A percentile compares a stretch with the other conserved stretches of the same genome.
Evolutionary conservation across 2,113 vertebrate species (phyloP).

Genomic region (Neodontobutis hainanensis): DNA sequence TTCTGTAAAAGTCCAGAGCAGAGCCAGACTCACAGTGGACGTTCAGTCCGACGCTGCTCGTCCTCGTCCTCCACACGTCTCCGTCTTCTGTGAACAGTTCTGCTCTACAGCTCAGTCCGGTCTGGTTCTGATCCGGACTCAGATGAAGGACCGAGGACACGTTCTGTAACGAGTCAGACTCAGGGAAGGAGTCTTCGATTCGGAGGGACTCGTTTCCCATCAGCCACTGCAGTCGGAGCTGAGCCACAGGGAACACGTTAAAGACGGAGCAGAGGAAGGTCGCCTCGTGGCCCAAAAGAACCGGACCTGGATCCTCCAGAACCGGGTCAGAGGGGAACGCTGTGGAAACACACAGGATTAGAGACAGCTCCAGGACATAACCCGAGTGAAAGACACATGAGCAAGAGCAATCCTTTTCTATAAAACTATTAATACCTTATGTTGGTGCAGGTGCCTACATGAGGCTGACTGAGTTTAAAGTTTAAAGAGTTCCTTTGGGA

Average conservation of each 20-base stretch:
- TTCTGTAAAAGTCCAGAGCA: too few relatives aligned
- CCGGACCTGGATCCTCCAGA: conserved; percentile 22
- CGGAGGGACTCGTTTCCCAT: conserved; percentile 14
- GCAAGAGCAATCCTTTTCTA: too few relatives aligned
- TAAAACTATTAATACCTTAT: too few relatives aligned
- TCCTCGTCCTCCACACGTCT: conserved; percentile 24
- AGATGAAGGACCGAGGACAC: conserved; percentile 21
- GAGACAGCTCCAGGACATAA: not conserved
- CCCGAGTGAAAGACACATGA: too few relatives aligned
- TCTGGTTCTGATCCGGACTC: conserved; percentile 5
- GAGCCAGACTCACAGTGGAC: conserved; percentile 53
- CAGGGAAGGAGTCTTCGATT: not conserved
- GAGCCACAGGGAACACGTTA: conserved; percentile 28
- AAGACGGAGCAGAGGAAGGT: conserved; percentile 38
- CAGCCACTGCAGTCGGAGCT: conserved; percentile 55
- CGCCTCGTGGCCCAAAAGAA: conserved; percentile 34
- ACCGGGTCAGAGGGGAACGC: not conserved
- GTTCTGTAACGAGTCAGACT: conserved; percentile 43
- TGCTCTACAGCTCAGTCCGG: conserved; percentile 33
- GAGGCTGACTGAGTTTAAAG: too few relatives aligned
- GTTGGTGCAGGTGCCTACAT: too few relatives aligned
- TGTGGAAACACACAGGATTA: not conserved
- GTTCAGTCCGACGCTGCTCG: conserved; percentile 9
- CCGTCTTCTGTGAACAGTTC: conserved; percentile 35
- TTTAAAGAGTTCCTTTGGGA: too few relatives aligned